Conservation (phyloP, 1,140 invertebrate species). For the Thereuonema tuberculata region DNA sequence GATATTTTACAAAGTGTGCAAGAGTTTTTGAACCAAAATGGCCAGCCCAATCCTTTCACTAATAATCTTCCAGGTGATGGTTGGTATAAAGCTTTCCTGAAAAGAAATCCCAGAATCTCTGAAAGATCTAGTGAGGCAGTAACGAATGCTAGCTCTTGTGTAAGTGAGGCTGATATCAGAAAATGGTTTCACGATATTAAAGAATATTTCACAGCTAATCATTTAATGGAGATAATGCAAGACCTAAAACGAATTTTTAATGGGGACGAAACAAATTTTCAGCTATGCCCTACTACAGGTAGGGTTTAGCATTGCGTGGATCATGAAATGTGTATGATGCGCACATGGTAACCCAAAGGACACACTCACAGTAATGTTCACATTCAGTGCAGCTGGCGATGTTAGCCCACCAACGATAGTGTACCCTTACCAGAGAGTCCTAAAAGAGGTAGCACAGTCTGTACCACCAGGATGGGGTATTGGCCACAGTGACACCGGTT, state of each 20-base stretch:
- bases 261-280: background rate
- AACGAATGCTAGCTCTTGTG: background rate
- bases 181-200: background rate
- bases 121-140: background rate
- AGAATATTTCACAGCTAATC: background rate
- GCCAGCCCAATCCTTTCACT: background rate
- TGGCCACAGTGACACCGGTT: background rate
- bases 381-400: too few species aligned
- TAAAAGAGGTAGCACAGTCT: background rate
- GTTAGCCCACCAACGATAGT: constrained; percentile 26
- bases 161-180: background rate
- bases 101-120: background rate
- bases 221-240: background rate
- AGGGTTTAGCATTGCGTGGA: background rate
- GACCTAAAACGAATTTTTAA: background rate
- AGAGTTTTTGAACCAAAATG: background rate
- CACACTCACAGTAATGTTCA: background rate
- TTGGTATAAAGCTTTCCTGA: background rate
- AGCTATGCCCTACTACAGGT: background rate
- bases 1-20: background rate
- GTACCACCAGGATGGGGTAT: background rate
- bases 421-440: constrained; percentile 28
- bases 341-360: constrained; percentile 5
- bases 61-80: background rate
- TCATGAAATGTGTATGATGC: background rate